These are phyloP conservation scores for Pogoniulus pusillus DNA, from an alignment of 2,797 vertebrate species.

Conservation along the genomic window DNA sequence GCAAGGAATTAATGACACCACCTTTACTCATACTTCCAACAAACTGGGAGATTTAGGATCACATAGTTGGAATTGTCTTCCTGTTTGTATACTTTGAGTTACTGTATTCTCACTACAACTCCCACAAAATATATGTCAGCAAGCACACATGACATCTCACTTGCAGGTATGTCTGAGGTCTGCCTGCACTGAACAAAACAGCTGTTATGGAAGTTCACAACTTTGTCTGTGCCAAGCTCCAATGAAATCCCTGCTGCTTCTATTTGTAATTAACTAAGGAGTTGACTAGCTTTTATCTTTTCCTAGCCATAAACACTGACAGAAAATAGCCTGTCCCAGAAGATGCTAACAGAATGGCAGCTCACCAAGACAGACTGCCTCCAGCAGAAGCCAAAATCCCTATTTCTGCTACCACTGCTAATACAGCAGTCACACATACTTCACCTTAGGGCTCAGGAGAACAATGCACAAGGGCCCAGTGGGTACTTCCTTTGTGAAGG, in stretches of 20 bases:
- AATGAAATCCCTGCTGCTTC: not conserved
- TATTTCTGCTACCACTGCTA: not conserved
- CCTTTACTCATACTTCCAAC: not conserved
- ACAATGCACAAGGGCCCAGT: not conserved
- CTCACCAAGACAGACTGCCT: accelerated
- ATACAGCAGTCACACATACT: too few relatives aligned
- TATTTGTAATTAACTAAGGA: not conserved
- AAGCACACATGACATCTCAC: not conserved
- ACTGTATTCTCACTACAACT: not conserved
- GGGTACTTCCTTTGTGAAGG: not conserved
- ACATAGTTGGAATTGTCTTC: not conserved
- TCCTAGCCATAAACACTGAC: not conserved
- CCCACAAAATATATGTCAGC: not conserved
- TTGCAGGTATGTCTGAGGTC: not conserved
- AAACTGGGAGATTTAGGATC: not conserved
- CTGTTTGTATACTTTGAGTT: not conserved
- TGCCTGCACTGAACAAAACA: not conserved
- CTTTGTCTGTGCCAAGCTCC: not conserved
- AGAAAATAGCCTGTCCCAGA: not conserved
- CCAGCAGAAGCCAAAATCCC: not conserved
- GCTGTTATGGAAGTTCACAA: not conserved
- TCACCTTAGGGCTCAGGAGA: not conserved
- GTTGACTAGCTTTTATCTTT: not conserved
- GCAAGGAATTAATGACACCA: not conserved
- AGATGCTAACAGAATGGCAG: accelerated